These are phyloP conservation scores for Archilochus colubris DNA, from an alignment of 2,113 vertebrate species.

Conservation along the genomic window DNA sequence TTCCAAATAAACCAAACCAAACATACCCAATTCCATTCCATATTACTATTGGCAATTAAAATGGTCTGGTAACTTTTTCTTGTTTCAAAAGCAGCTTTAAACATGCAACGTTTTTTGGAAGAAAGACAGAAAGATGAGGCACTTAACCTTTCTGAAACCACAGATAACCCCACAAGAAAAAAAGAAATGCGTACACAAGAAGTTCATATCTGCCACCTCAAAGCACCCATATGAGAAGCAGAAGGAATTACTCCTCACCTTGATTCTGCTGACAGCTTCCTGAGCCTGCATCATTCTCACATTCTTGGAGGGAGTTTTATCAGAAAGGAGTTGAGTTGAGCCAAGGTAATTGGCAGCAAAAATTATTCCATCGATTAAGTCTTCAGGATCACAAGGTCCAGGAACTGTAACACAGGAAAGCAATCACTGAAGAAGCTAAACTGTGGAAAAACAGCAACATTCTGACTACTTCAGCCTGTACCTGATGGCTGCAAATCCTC, in stretches of 20 bases:
- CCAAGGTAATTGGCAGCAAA: constrained; percentile 98
- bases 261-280: constrained; percentile 95
- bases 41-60: neutral
- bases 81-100: neutral
- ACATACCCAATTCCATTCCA: neutral
- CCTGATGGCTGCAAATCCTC: neutral
- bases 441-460: neutral
- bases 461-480: neutral
- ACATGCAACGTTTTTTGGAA: neutral
- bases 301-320: constrained; percentile 97
- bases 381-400: constrained; percentile 96
- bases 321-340: constrained; percentile 94
- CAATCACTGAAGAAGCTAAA: neutral
- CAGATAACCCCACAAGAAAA: neutral
- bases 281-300: constrained; percentile 99
- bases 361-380: constrained; percentile 97
- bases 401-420: constrained; percentile 83
- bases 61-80: neutral
- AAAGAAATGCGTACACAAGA: neutral
- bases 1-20: neutral
- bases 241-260: constrained; percentile 79
- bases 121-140: neutral
- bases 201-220: neutral
- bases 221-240: neutral
- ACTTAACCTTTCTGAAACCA: neutral